Base-by-base conservation (phyloP, 2,888 invertebrate genomes). In the Hydraecia micacea region DNA sequence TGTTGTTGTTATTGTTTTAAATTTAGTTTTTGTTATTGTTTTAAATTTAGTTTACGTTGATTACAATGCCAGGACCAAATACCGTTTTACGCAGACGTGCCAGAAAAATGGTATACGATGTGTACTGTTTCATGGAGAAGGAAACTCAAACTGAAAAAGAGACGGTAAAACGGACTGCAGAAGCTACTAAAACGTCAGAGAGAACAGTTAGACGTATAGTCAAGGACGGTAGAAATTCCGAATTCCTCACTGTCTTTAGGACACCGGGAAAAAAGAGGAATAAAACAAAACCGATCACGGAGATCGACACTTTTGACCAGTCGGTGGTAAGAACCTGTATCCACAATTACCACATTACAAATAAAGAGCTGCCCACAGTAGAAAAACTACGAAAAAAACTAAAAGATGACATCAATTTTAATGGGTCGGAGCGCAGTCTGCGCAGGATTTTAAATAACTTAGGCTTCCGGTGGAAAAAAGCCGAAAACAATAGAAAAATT, bases 221-320 rank as follows among this genome's bases (percentile, higher is more conserved):
- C 39, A n/a, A 42, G 39, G 39, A 42, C n/a, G 66, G n/a, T 9
- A 66, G 39, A 66, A n/a, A 66, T 42, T 42, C n/a, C 18, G n/a
- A 66, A 66, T 18, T n/a, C 66, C n/a, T 66, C n/a, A 15, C 39
- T 66, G 66, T 66, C 39, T 66, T 66, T 42, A 66, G 39, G 66
- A 39, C 66, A 66, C 66, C 66, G 46, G 46, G 66, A 42, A 39
- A 66, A 42, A 66, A 66, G n/a, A 42, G 66, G 4, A 66, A 66
- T 18, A 66, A n/a, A n/a, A 18, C 8, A n/a, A 66, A 66, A 39
- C 39, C n/a, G 15, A 42, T 66, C 2, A 39, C 66, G n/a, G 66
- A 66, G 25, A 42, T 42, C 15, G 18, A 42, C 39, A 42, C 39
- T 18, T 66, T 42, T 42, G 66, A 66, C 66, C 66, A 66, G n/a